Evolutionary conservation across 2,113 vertebrate species (phyloP).

Genomic region (Synchiropus splendidus): DNA sequence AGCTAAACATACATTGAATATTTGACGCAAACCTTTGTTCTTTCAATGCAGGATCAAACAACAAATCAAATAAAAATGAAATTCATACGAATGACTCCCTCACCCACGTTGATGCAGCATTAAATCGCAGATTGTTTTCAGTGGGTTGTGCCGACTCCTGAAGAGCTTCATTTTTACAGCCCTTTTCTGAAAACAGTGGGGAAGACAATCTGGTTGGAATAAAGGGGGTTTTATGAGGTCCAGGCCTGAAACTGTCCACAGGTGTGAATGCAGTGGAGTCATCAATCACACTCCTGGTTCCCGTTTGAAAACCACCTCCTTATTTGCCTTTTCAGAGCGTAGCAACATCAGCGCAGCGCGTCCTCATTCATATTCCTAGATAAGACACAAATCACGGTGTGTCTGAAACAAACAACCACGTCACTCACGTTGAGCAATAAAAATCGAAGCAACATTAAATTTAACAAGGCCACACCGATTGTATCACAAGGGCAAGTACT

Average conservation of each 20-base stretch:
- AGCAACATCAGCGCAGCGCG: slow-evolving; percentile 11
- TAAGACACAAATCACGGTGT: slow-evolving; percentile 17
- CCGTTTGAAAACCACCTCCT: slow-evolving; percentile 16
- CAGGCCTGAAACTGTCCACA: slow-evolving; percentile 6
- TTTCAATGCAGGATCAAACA: too few relatives aligned
- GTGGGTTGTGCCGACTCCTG: too few relatives aligned
- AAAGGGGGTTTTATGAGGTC: too few relatives aligned
- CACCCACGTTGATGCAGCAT: too few relatives aligned
- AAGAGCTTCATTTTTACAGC: too few relatives aligned
- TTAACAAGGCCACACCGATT: slow-evolving; percentile 3
- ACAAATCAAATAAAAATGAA: too few relatives aligned
- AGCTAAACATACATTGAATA: too few relatives aligned
- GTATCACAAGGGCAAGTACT: not conserved
- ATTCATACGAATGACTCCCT: too few relatives aligned
- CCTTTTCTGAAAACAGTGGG: too few relatives aligned
- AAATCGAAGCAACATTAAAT: slow-evolving; percentile 9
- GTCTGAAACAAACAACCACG: slow-evolving; percentile 15
- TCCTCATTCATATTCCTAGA: slow-evolving; percentile 14
- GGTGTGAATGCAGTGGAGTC: slow-evolving; percentile 2
- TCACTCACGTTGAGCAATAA: slow-evolving; percentile 1
- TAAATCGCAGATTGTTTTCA: too few relatives aligned
- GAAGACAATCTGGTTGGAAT: too few relatives aligned
- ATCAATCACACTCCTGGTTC: slow-evolving; percentile 44
- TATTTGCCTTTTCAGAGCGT: slow-evolving; percentile 31
- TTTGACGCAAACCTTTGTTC: too few relatives aligned